These are phyloP conservation scores for Lutjanus erythropterus DNA, from an alignment of 2,113 vertebrate species.

Conservation along the genomic window DNA sequence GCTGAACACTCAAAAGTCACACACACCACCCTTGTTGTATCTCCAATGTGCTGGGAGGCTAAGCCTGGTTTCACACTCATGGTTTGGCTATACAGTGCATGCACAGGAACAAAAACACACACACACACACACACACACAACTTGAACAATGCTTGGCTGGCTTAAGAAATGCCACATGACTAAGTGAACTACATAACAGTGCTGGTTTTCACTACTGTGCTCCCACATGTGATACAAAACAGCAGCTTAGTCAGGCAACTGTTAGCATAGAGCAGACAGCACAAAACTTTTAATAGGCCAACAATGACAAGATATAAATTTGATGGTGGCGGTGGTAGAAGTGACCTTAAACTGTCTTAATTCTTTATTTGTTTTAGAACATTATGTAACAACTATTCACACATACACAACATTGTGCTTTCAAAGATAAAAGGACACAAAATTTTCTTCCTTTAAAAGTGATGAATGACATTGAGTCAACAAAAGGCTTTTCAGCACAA, in stretches of 20 bases:
- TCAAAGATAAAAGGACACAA: neutral
- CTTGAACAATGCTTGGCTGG: constrained; percentile 46
- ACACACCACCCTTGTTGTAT: constrained; percentile 53
- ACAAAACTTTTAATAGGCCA: neutral
- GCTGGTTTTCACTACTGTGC: constrained; percentile 30
- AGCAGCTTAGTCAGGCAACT: constrained; percentile 51
- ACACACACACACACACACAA: neutral
- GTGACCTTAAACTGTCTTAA: neutral
- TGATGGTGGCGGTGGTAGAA: neutral
- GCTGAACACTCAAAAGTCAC: constrained; percentile 21
- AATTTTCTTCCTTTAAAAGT: neutral
- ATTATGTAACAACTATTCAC: constrained; percentile 10
- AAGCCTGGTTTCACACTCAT: constrained; percentile 29
- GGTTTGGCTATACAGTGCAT: constrained; percentile 1
- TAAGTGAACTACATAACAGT: constrained; percentile 25
- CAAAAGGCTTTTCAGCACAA: constrained; percentile 15
- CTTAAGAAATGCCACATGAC: constrained; percentile 51
- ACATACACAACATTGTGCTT: neutral
- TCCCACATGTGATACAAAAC: constrained; percentile 36
- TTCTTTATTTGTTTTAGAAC: constrained; percentile 21
- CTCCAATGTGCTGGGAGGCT: constrained; percentile 17
- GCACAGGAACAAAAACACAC: constrained; percentile 4
- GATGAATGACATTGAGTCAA: neutral
- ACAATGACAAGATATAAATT: neutral
- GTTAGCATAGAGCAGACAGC: constrained; percentile 10